A percentile compares a stretch with the other conserved stretches of the same genome.
Conservation (phyloP, 2,888 invertebrate genomes). For the Brenthis ino region DNA sequence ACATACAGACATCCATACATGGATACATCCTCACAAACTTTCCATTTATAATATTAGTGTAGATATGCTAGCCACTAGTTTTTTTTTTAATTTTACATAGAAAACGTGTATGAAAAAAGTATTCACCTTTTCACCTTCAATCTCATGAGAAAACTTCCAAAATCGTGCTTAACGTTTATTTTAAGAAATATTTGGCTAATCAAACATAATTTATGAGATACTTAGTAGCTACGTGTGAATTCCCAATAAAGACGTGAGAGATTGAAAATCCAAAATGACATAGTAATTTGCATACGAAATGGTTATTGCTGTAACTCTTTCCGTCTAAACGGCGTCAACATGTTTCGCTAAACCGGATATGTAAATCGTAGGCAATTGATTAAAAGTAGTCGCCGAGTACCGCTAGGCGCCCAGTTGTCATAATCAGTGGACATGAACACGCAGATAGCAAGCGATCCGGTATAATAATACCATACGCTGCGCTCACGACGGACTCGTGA, state of each 20-base stretch:
- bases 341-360: slow-evolving; percentile 61
- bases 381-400: slow-evolving; percentile 68
- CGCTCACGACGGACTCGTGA: slow-evolving; percentile 69
- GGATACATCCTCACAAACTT: no score
- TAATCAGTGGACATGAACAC: slow-evolving; percentile 64
- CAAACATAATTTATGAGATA: slow-evolving; percentile 16
- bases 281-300: slow-evolving; percentile 43
- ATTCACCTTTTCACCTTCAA: no score
- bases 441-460: slow-evolving; percentile 52
- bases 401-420: slow-evolving; percentile 73
- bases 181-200: background rate
- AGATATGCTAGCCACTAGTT: no score
- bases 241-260: slow-evolving; percentile 33
- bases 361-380: slow-evolving; percentile 68
- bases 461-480: slow-evolving; percentile 74
- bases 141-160: no score
- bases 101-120: no score
- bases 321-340: slow-evolving; percentile 35
- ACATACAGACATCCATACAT: no score
- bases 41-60: no score
- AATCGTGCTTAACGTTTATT: no score
- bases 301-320: slow-evolving; percentile 40
- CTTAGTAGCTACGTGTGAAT: slow-evolving; percentile 30
- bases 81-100: no score
- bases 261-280: slow-evolving; percentile 35